Percentiles rank a stretch among this genome's conserved stretches.
Evolutionary conservation across 1,140 invertebrate species (phyloP).

Genomic region (Vanessa atalanta): DNA sequence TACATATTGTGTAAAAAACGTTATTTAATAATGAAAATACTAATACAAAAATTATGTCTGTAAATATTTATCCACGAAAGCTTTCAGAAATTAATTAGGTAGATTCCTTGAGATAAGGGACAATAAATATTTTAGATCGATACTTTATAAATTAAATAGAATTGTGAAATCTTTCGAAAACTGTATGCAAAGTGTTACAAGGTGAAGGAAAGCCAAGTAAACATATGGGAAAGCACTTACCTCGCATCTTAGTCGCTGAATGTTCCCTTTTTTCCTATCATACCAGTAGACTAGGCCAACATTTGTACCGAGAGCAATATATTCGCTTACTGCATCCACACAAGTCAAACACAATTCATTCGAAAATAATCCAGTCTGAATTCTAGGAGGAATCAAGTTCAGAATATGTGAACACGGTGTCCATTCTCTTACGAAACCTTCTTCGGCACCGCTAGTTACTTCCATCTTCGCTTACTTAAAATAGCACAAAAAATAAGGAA

Average conservation of each 20-base stretch:
- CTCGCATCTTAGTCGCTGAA: slow-evolving; percentile 90
- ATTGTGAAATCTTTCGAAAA: slow-evolving; percentile 18
- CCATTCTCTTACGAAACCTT: slow-evolving; percentile 89
- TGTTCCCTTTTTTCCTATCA: slow-evolving; percentile 87
- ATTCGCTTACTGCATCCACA: slow-evolving; percentile 89
- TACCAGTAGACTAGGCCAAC: slow-evolving; percentile 93
- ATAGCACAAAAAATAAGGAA: slow-evolving; percentile 8
- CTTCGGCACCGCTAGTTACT: slow-evolving; percentile 80
- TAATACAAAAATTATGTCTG: no score
- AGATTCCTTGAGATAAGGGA: no score
- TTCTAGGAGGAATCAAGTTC: slow-evolving; percentile 88
- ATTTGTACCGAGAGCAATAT: slow-evolving; percentile 92
- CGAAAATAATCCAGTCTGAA: slow-evolving; percentile 89
- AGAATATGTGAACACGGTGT: slow-evolving; percentile 89
- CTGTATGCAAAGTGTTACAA: slow-evolving; percentile 35
- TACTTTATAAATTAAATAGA: background rate
- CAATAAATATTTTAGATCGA: background rate
- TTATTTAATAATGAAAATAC: no score
- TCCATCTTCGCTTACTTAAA: slow-evolving; percentile 58
- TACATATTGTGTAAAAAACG: no score
- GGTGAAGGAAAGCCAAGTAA: slow-evolving; percentile 38
- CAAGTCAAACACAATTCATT: slow-evolving; percentile 91
- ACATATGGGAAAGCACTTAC: slow-evolving; percentile 79
- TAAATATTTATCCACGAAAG: no score
- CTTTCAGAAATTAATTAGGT: no score